Evolutionary conservation across 2,113 vertebrate genomes (phyloP), one percentile per base, ranked within the genome.

Genomic region (Podarcis cretensis): DNA sequence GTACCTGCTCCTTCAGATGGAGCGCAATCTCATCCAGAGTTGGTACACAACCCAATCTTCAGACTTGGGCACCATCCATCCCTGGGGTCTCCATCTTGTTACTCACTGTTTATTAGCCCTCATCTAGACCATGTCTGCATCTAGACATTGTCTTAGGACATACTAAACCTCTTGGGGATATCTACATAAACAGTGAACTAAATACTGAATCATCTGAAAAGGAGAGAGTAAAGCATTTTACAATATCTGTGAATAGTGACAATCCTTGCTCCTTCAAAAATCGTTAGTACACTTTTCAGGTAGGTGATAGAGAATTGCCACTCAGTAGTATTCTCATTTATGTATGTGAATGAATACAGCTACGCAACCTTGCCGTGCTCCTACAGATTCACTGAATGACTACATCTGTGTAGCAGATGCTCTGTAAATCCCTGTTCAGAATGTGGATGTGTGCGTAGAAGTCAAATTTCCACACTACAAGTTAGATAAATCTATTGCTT

Each of bases 401-500:
- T 74, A 86, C 73, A 65, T 83, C 74, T 90, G 89, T 59, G 21
- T 5, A 32, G 30, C 12, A 90, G 81, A 66, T 78, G 74, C 65
- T 79, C 48, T 30, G 20, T 69, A 79, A 90, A 87, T 77, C 8
- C 77, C 21, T 30, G 1, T 3, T 78, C 0, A 88, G 68, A 90
- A 77, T 1, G 2, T 1, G 14, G 59, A 87, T 85, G 57, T 71
- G 2, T 6, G 71, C 27, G 81, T 30, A 91, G 87, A 86, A 92
- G 83, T 32, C 78, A 85, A 81, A 84, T 84, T 91, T 91, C 87
- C 73, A 16, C 0, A 13, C 57, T 90, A 90, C 91, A 95, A 93
- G 90, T 90, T 92, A 92, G 93, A 94, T 87, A 84, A 87, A 66
- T 93, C 91, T 94, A 92, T 92, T 92, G 87, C 92, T 93, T 94